Percentiles rank a stretch among this genome's conserved stretches.
Evolutionary conservation across 64 coral and sea anemone genomes (phyloP).

Genomic region (Astreopora myriophthalma): DNA sequence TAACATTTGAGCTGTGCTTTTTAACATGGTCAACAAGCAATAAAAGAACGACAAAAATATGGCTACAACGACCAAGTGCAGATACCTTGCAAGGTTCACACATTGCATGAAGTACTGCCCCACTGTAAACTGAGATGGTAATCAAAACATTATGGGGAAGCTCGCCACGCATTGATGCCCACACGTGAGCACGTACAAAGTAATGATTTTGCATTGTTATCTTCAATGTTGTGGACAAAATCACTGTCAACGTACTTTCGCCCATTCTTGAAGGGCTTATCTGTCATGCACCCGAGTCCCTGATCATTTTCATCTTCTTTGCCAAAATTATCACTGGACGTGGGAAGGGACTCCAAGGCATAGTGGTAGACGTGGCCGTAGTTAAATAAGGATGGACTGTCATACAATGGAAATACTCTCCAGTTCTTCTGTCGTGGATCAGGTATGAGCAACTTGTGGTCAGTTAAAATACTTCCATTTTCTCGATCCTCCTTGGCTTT

Average conservation of each 20-base stretch:
- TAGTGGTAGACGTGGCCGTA: neutral
- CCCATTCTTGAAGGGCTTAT: constrained; percentile 48
- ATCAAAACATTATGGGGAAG: constrained; percentile 29
- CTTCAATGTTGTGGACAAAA: too few species aligned
- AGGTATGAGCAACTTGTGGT: neutral
- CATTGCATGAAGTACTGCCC: neutral
- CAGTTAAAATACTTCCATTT: neutral
- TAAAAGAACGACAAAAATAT: constrained; percentile 31
- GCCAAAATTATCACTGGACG: too few species aligned
- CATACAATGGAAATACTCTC: neutral
- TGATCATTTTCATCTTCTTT: constrained; percentile 16
- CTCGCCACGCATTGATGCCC: neutral
- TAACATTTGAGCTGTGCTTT: neutral
- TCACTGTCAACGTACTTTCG: neutral
- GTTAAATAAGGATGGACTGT: constrained; percentile 34
- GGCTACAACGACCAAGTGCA: constrained; percentile 25
- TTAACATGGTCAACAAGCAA: neutral
- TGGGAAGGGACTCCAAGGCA: neutral
- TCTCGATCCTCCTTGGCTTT: constrained; percentile 44
- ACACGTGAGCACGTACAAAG: too few species aligned
- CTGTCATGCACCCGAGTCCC: constrained; percentile 51
- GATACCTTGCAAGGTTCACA: constrained; percentile 56
- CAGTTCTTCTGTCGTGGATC: neutral
- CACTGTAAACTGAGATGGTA: neutral
- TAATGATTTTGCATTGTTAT: too few species aligned